phyloP scores from a whole-genome alignment of 2,797 vertebrate species.

The Ctenopoma multispine region DNA sequence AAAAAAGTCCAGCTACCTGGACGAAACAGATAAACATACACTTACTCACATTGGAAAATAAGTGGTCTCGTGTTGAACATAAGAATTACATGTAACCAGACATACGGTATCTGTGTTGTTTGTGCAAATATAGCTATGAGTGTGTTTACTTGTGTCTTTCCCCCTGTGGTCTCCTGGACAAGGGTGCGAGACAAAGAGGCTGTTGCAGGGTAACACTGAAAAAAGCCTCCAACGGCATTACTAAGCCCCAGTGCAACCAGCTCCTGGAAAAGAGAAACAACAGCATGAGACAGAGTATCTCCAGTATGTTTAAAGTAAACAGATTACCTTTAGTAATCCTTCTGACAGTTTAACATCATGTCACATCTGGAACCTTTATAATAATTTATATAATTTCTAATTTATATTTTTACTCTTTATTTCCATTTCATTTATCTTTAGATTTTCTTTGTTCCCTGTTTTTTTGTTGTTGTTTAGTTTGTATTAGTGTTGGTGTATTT shows the following conservation, averaged over 20 bases:
- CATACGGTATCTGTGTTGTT: neutral
- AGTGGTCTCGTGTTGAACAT: conserved; percentile 2
- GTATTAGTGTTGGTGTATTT: too few species aligned
- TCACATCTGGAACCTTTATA: too few species aligned
- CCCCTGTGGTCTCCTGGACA: conserved; percentile 92
- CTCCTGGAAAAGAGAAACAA: conserved; percentile 82
- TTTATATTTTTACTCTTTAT: too few species aligned
- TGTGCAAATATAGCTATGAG: neutral
- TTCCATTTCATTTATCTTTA: too few species aligned
- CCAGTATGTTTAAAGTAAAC: neutral
- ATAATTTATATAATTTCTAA: too few species aligned
- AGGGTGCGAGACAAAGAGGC: conserved; percentile 94
- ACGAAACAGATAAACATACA: conserved; percentile 33
- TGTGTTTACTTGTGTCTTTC: conserved; percentile 90
- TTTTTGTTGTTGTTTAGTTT: too few species aligned
- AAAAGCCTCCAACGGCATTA: conserved; percentile 89
- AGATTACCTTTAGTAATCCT: neutral
- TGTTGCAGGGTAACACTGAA: conserved; percentile 92
- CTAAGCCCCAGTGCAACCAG: conserved; percentile 91
- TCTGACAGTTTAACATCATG: too few species aligned
- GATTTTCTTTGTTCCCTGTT: too few species aligned
- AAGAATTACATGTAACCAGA: neutral
- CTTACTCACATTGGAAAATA: conserved; percentile 3
- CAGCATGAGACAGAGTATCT: neutral
- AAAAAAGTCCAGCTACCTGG: conserved; percentile 82